Base-by-base conservation (phyloP, 2,888 invertebrate genomes). In the Sinodicranocentrus sp. region DNA sequence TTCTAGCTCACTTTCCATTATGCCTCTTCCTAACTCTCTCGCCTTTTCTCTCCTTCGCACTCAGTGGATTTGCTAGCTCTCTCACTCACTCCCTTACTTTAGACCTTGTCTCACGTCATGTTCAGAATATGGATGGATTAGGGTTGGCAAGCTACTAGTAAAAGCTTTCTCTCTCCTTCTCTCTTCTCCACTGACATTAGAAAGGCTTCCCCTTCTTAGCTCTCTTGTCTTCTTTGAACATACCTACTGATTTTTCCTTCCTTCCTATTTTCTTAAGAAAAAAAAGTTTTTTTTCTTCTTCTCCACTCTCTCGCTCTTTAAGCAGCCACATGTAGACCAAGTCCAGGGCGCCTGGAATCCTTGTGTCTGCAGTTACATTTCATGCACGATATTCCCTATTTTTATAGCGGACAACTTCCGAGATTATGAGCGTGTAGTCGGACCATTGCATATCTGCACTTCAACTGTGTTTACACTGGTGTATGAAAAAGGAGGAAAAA, bases 121-220 rank as follows among this genome's bases (percentile, higher is more conserved):
- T 72, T 80, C 72, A 80, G 80, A 80, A 72, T 80, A 72, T 80
- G 72, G 80, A 80, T 80, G 80, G 80, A 80, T 80, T 80, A 80
- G 72, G 80, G 80, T 72, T 80, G 80, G 80, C 80, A 80, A 80
- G 72, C 72, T 72, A 80, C 80, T 61, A 80, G 80, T 67, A 80
- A 80, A 80, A 80, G 80, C 80, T 80, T 80, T 80, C 72, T 72
- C 72, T 70, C 59, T 80, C 72, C 65, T 65, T 70, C 59, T n/a
- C 65, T 54, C 76, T 54, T 63, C 17, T 73, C 48, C 57, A 77
- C 25, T 80, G 72, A 80, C 72, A 80, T 80, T 80, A 80, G 71
- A 73, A 82, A 73, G 82, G 75, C 52, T 75, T 73, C 75, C 61
- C 39, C 21, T 67, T 63, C 61, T 33, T 61, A 61, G n/a, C 71